Base-by-base conservation (phyloP, 2,113 vertebrate species). In the Oplegnathus fasciatus region DNA sequence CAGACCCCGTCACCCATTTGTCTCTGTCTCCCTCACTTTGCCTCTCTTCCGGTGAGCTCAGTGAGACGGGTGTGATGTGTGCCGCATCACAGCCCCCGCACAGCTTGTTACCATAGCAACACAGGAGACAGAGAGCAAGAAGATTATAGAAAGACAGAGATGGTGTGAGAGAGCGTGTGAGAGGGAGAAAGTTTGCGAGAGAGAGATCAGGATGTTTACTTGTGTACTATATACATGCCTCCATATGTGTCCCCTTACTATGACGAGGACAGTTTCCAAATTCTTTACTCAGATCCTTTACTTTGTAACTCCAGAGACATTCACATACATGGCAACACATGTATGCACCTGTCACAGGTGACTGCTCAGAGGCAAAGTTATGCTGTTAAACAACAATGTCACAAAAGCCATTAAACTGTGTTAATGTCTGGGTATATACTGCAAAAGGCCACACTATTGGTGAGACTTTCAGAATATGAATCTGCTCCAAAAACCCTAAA, bases 21-120 rank as follows among this genome's bases (percentile, higher is more conserved):
- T 91, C 83, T 86, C 75, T 24, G 55, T 86, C 58, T 85, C 79
- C 32, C 64, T 84, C 58, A 20, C 78, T 74, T 67, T 79, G 75
- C 52, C 78, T 82, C 70, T 89, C 61, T 85, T 91, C 68, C 65
- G 67, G 65, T 85, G 78, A 86, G 84, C 84, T 83, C 75, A 82
- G 75, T 55, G 83, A 80, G 79, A 91, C n/a, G 79, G 82, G 78
- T 89, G 89, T 83, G 84, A 93, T 92, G 90, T 92, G 84, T 88
- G 92, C 87, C 14, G 82, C 76, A 93, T 92, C 91, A 73, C 90
- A 83, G 90, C 92, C 91, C 90, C 92, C 86, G 85, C 94, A 91
- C 90, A 62, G 91, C 90, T 89, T 91, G 94, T 94, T 94, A 91
- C 94, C 87, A 95, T 88, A 71, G 92, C 89, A 95, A 95, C 94